Conservation (phyloP, 53 echinoderm and acorn worm species). For the Echinometra lucunter region DNA sequence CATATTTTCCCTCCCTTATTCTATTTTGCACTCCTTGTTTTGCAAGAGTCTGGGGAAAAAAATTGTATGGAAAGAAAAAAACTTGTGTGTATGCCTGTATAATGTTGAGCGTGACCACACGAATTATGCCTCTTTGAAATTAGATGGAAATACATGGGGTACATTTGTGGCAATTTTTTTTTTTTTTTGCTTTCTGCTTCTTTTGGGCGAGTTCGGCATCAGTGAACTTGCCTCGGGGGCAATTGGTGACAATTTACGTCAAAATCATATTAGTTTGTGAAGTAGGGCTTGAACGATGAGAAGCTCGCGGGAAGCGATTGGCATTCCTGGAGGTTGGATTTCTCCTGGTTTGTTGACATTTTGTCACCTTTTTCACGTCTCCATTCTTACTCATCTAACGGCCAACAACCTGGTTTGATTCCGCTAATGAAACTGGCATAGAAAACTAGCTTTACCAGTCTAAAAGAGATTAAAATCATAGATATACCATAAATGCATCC, state of each 20-base stretch:
- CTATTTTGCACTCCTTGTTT: background rate
- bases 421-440: background rate
- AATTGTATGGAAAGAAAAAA: background rate
- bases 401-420: background rate
- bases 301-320: conserved; percentile 29
- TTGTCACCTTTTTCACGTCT: conserved; percentile 24
- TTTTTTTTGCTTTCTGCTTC: conserved; percentile 30
- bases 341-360: conserved; percentile 50
- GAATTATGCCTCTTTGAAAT: background rate
- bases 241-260: conserved; percentile 70
- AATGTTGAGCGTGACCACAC: background rate
- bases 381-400: background rate
- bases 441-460: background rate
- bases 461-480: background rate
- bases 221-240: conserved; percentile 62
- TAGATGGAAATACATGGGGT: conserved; percentile 37
- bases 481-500: background rate
- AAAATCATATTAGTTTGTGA: conserved; percentile 74
- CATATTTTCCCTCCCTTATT: conserved; percentile 34
- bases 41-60: background rate
- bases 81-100: background rate
- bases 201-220: conserved; percentile 45
- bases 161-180: conserved; percentile 40
- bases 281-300: conserved; percentile 59
- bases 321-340: conserved; percentile 51